These are phyloP conservation scores for Myotis daubentonii DNA, from an alignment of 2,797 vertebrate species.

Conservation along the genomic window DNA sequence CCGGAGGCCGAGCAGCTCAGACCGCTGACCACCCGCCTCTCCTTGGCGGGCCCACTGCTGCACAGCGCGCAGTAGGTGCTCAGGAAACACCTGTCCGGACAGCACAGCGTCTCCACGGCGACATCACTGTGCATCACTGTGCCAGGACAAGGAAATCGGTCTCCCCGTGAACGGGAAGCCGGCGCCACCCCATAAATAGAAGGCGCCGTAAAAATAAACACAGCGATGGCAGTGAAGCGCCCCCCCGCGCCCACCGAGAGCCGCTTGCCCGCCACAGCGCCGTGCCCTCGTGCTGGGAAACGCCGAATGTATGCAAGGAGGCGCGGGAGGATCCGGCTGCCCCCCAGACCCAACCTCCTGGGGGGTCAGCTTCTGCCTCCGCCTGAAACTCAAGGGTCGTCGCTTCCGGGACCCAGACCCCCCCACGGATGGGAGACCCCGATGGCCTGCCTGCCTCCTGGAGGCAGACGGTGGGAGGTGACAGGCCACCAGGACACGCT, in stretches of 20 bases:
- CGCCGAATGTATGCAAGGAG: not conserved
- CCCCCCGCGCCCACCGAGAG: not conserved
- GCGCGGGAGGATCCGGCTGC: fast-evolving
- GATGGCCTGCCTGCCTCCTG: fast-evolving
- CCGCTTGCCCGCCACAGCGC: not conserved
- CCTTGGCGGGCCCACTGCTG: fast-evolving
- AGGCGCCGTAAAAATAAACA: conserved; percentile 27
- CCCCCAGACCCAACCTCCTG: not conserved
- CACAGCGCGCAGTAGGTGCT: fast-evolving
- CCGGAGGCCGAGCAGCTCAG: not conserved
- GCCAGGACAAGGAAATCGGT: not conserved
- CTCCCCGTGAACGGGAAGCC: not conserved
- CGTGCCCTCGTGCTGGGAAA: not conserved
- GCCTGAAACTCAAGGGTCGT: not conserved
- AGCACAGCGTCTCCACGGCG: fast-evolving
- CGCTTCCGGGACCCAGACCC: fast-evolving
- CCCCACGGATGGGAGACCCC: fast-evolving
- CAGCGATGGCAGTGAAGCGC: conserved; percentile 23
- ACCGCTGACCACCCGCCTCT: fast-evolving
- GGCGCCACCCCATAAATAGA: not conserved
- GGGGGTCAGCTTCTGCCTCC: not conserved
- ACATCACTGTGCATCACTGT: fast-evolving
- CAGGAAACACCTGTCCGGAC: fast-evolving
- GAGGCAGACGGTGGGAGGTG: fast-evolving
- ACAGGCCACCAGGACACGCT: fast-evolving